A percentile compares a stretch with the other conserved stretches of the same genome.
Conservation (phyloP, 2,797 vertebrate species). For the Echeneis naucrates region DNA sequence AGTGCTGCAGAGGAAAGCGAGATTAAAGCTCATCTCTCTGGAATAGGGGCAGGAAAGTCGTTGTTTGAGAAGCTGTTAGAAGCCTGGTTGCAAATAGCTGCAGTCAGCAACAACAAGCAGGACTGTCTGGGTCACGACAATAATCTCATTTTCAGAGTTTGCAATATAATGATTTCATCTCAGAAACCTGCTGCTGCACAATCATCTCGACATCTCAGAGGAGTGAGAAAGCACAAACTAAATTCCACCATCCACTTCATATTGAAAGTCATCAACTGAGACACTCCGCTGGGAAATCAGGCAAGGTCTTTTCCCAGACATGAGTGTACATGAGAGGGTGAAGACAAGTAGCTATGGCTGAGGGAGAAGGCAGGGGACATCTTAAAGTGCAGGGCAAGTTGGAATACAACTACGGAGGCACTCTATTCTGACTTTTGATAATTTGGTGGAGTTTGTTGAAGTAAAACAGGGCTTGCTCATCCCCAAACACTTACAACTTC, state of each 20-base stretch:
- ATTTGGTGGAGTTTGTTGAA: conserved; percentile 6
- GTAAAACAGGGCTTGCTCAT: conserved; percentile 21
- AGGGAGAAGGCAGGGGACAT: background rate
- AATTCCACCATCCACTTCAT: conserved; percentile 70
- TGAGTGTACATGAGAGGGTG: conserved; percentile 40
- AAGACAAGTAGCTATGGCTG: conserved; percentile 51
- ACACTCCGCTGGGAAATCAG: conserved; percentile 71
- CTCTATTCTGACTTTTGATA: conserved; percentile 2
- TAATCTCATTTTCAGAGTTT: conserved; percentile 79
- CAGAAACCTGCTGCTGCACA: conserved; percentile 44
- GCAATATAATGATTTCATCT: conserved; percentile 77
- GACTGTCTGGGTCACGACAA: conserved; percentile 67
- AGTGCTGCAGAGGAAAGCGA: conserved; percentile 86
- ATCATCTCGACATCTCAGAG: conserved; percentile 65
- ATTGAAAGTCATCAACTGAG: conserved; percentile 69
- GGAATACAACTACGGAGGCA: conserved; percentile 20
- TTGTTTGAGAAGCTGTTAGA: conserved; percentile 59
- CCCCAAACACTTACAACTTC: conserved; percentile 7
- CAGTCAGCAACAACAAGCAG: conserved; percentile 73
- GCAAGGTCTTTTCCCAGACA: conserved; percentile 50
- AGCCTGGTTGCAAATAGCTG: conserved; percentile 58
- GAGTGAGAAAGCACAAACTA: conserved; percentile 58
- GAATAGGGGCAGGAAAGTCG: conserved; percentile 61
- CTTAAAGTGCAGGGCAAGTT: conserved; percentile 46
- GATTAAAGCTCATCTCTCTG: conserved; percentile 45